Conservation (phyloP, 2,888 invertebrate genomes). For the Anthrax anthrax region DNA sequence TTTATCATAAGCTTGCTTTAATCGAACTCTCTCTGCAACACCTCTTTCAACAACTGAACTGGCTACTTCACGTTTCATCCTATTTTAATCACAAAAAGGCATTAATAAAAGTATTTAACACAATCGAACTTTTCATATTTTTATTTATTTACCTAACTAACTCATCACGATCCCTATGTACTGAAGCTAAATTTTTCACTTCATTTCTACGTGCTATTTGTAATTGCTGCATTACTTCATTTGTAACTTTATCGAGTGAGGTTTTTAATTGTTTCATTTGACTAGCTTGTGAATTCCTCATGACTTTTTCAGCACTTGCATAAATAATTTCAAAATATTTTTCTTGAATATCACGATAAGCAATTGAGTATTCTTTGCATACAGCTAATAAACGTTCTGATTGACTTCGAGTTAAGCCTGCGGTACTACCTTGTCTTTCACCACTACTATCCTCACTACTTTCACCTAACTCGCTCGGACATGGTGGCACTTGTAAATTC, state of each 20-base stretch:
- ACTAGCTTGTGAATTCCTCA: slow-evolving; percentile 60
- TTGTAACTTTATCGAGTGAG: slow-evolving; percentile 54
- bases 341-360: slow-evolving; percentile 62
- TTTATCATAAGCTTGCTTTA: slow-evolving; percentile 62
- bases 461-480: slow-evolving; percentile 34
- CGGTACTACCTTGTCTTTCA: slow-evolving; percentile 32
- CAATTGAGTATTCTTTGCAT: slow-evolving; percentile 50
- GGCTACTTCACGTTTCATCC: slow-evolving; percentile 35
- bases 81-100: slow-evolving; percentile 8
- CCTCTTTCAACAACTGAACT: slow-evolving; percentile 65
- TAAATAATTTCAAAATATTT: slow-evolving; percentile 73
- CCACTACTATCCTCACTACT: slow-evolving; percentile 28
- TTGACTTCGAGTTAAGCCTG: slow-evolving; percentile 44
- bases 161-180: slow-evolving; percentile 83
- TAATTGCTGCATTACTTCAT: slow-evolving; percentile 63
- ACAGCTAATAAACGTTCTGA: slow-evolving; percentile 48
- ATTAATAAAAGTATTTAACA: background rate
- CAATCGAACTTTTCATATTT: background rate
- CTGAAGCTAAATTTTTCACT: slow-evolving; percentile 72
- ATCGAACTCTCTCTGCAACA: slow-evolving; percentile 72
- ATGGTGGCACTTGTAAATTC: slow-evolving; percentile 32
- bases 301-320: slow-evolving; percentile 61
- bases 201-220: slow-evolving; percentile 75
- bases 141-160: slow-evolving; percentile 53
- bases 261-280: slow-evolving; percentile 66